Conservation (phyloP, 2,888 invertebrate species). For the Agrotis segetum region DNA sequence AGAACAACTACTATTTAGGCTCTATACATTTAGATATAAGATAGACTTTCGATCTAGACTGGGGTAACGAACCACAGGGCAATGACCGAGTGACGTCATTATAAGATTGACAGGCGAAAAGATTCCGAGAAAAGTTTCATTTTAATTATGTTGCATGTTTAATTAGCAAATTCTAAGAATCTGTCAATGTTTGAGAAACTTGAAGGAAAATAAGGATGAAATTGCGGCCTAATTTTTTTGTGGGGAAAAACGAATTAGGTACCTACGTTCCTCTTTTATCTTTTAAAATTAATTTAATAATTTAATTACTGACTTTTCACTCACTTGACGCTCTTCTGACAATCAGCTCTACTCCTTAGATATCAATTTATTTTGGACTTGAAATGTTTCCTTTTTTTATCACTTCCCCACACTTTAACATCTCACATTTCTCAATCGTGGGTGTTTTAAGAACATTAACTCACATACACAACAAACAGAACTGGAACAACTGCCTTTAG, state of each 20-base stretch:
- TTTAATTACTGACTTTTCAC: neutral
- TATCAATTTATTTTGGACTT: neutral
- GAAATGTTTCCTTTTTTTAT: too few species aligned
- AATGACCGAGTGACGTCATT: constrained; percentile 58
- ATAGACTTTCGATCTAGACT: constrained; percentile 52
- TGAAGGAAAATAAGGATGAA: constrained; percentile 5
- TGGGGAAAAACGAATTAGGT: neutral
- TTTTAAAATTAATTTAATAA: too few species aligned
- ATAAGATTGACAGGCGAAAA: constrained; percentile 65
- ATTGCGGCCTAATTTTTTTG: constrained; percentile 1
- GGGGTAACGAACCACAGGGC: constrained; percentile 61
- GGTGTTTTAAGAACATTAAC: too few species aligned
- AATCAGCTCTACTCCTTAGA: neutral
- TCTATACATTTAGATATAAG: constrained; percentile 16
- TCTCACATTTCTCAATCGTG: too few species aligned
- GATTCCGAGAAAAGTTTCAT: constrained; percentile 53
- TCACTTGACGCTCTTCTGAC: neutral
- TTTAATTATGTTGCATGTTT: neutral
- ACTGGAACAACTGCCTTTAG: too few species aligned
- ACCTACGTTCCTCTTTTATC: neutral
- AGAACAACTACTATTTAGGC: constrained; percentile 14
- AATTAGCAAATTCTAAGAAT: neutral
- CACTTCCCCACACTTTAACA: too few species aligned
- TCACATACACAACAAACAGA: too few species aligned
- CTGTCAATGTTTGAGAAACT: neutral